Evolutionary conservation across 1,140 invertebrate species (phyloP), one percentile per base, ranked within the genome.

Genomic region (Globodera rostochiensis): DNA sequence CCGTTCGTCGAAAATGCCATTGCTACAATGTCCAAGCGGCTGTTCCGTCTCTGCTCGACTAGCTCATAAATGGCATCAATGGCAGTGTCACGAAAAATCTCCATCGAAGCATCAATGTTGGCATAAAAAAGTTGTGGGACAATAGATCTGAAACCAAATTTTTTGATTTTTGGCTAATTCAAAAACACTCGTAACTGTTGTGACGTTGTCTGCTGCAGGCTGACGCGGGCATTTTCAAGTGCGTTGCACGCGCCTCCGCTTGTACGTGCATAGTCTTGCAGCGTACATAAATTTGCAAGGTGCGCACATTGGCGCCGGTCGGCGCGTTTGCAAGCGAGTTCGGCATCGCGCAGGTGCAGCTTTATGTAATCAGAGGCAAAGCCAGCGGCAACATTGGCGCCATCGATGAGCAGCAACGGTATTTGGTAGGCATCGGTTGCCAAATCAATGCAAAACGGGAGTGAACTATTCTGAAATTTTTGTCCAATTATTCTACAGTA

Each of bases 51-150:
- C 19, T 64, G 79, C 6, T 73, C 69, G 6, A 75, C 74, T 4
- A 87, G 69, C 60, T 82, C 86, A 66, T 82, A 88, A 21, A 78
- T 74, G 25, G 77, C 85, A 60, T 86, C 80, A 75, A 87, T 88
- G 3, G 75, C 86, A 50, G 47, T 85, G 67, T 84, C 86, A 66
- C 86, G 66, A 21, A 73, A 88, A 25, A 87, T 66, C 64, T 87
- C 86, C 8, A 86, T 69, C 9, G 73, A 73, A 15, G 86, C 86
- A 74, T 86, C 86, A 60, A 74, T 85, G 70, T 87, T 81, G 46
- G 49, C 45, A 67, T 87, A 86, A 69, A 86, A 87, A 15, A 86
- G 73, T 36, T 47, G 15, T 6, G 85, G 85, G 50, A 86, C 75
- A 46, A 76, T 19, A 45, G 69, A 64, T 3, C 49, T 87, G 15